Evolutionary conservation across 2,888 invertebrate genomes (phyloP), one percentile per base, ranked within the genome.

Genomic region (Escarpia spicata): DNA sequence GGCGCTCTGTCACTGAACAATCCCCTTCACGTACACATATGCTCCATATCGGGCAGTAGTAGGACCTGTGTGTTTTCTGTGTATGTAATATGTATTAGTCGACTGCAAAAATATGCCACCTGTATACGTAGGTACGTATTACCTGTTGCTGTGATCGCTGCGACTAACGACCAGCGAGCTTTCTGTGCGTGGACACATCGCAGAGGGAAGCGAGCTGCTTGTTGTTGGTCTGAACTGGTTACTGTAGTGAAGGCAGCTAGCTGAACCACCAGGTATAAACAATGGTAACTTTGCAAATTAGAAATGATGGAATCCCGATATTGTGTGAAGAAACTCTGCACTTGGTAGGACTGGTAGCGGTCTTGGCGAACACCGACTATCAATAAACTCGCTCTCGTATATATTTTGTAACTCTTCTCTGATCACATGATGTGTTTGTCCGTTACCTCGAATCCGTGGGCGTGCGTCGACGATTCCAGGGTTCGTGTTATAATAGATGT

Each of bases 351-450:
- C 75, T 26, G 75, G n/a, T 75, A 26, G 75, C 75, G n/a, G 19
- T 75, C 75, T 75, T 26, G 26, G n/a, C 75, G 26, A 75, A 75
- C 15, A 75, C 75, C 75, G 75, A 75, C 75, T 75, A 12, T 52
- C 26, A n/a, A 75, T 75, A 75, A 75, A 75, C 75, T 75, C n/a
- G 19, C 26, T 52, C 52, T 52, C 52, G 52, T 52, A 15, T 52
- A 75, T 75, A 75, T 75, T 75, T 75, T 75, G 75, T 75, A 75
- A 75, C n/a, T 75, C n/a, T n/a, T 75, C 75, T 75, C 75, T 75
- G 75, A 75, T 75, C 75, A 75, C 75, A 26, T 75, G n/a, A 75
- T 75, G 75, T 75, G 75, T 75, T 75, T 75, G 75, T 75, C 75
- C 75, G 6, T 75, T 75, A 26, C 75, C 75, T 75, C 19, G 75